These are phyloP conservation scores for Temnothorax unifasciatus DNA, from an alignment of 2,888 invertebrate species.

Conservation along the genomic window DNA sequence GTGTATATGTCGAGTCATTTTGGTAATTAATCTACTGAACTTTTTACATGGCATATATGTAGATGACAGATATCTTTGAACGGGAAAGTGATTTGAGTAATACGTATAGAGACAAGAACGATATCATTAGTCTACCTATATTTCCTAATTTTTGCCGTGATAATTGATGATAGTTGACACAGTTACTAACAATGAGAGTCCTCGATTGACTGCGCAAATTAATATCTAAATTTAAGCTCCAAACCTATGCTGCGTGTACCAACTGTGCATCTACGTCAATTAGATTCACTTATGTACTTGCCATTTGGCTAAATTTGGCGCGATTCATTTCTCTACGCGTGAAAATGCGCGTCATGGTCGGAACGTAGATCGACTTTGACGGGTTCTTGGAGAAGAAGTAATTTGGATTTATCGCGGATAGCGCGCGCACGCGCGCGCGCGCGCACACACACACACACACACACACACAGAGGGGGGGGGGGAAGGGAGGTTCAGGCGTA, in stretches of 20 bases:
- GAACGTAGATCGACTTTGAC: slow-evolving; percentile 2
- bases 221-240: background rate
- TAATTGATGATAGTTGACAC: too few relatives aligned
- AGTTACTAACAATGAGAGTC: background rate
- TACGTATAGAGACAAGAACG: too few relatives aligned
- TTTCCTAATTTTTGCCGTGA: background rate
- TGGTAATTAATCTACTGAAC: too few relatives aligned
- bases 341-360: slow-evolving; percentile 28
- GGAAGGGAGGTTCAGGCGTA: slow-evolving; percentile 60
- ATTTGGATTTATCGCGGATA: slow-evolving; percentile 81
- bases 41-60: too few relatives aligned
- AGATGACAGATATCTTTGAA: too few relatives aligned
- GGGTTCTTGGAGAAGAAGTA: slow-evolving; percentile 73
- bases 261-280: background rate
- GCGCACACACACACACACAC: too few relatives aligned
- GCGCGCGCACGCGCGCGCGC: background rate
- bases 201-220: background rate
- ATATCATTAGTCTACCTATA: background rate
- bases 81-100: too few relatives aligned
- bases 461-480: too few relatives aligned
- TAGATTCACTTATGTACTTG: background rate
- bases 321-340: slow-evolving; percentile 19
- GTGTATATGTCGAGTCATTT: too few relatives aligned
- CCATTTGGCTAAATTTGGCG: background rate
- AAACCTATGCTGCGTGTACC: background rate